Base-by-base conservation (phyloP, 1,140 invertebrate genomes). In the Nephotettix cincticeps region DNA sequence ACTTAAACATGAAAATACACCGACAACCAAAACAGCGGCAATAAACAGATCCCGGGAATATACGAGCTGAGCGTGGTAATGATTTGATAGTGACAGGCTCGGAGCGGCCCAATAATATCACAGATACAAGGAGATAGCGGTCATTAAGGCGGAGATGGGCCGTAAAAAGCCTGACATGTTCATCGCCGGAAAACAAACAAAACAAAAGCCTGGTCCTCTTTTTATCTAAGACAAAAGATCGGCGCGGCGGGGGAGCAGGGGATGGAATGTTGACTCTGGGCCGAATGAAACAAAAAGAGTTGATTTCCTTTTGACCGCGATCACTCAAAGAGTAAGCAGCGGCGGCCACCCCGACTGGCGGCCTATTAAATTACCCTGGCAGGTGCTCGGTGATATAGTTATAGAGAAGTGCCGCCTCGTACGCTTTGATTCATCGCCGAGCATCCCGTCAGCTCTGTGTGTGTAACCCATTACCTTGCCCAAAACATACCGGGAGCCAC, bases 361-460 rank as follows among this genome's bases (percentile, higher is more conserved):
- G 27, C 4, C 19, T 29, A 64, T 64, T 64, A 64, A 64, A 64
- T 64, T 64, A 32, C 61, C 27, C 17, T 36, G 28, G 28, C 61
- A 64, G 61, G 61, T 64, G 61, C 19, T 21, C 21, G n/a, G 29
- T 30, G 32, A 64, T 64, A 64, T 64, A 61, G 56, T 61, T 61
- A 61, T 61, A 61, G 19, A 61, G 27, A 61, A 61, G 21, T 19
- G 17, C 17, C 27, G 19, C 17, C 28, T 14, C 21, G 28, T 61
- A 27, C 19, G 27, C 19, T 17, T 17, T 61, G 56, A 61, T 61
- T 61, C 56, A 61, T 61, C 19, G 23, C 21, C 3, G 36, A 9
- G 36, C n/a, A n/a, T n/a, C n/a, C n/a, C n/a, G n/a, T n/a, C n/a
- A n/a, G n/a, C n/a, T n/a, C n/a, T n/a, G n/a, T n/a, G n/a, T n/a